Percentiles rank a stretch among this genome's conserved stretches.
Evolutionary conservation across 1,140 invertebrate species (phyloP).

Genomic region (Gerris buenoi): DNA sequence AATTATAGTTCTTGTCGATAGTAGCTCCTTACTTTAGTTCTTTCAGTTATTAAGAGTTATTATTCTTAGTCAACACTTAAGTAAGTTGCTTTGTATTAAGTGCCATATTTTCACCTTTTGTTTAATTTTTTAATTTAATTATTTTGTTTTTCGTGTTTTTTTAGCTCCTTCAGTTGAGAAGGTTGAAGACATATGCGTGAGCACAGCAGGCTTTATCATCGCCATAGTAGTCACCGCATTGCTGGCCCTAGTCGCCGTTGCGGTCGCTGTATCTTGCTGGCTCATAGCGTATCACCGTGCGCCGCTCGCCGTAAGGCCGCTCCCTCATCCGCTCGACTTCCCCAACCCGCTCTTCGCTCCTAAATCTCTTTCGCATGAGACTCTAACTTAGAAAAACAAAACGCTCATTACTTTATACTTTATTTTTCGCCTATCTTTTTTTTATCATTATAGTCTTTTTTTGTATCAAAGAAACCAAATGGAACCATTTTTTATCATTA

Average conservation of each 20-base stretch:
- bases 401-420: no score
- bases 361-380: constrained; percentile 49
- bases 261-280: constrained; percentile 87
- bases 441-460: no score
- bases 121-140: no score
- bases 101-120: no score
- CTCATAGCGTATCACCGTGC: constrained; percentile 78
- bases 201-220: constrained; percentile 80
- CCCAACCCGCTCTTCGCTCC: constrained; percentile 82
- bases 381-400: neutral
- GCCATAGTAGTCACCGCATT: constrained; percentile 81
- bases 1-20: no score
- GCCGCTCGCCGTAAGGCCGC: constrained; percentile 66
- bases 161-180: constrained; percentile 46
- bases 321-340: constrained; percentile 87
- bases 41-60: no score
- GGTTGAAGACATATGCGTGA: constrained; percentile 79
- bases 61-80: no score
- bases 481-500: no score
- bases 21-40: no score
- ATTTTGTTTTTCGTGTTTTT: constrained; percentile 24
- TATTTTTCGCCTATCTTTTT: no score
- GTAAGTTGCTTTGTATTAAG: no score
- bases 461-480: no score
- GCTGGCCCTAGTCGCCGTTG: constrained; percentile 77